A percentile compares a stretch with the other conserved stretches of the same genome.
phyloP scores from a whole-genome alignment of 2,888 invertebrate species.

The Polymixis lichenea region DNA sequence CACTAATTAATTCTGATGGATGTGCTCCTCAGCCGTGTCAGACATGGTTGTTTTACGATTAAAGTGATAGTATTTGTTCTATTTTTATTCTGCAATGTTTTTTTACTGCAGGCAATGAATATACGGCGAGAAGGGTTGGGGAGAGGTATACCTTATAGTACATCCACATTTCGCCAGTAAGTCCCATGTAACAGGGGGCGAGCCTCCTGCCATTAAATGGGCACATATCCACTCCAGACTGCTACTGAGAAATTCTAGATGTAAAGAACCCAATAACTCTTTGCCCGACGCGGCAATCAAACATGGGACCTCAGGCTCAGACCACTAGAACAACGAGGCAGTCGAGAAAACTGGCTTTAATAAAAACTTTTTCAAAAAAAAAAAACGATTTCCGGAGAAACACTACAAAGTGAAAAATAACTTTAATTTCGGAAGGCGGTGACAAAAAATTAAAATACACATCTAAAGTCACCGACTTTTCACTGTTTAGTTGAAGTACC shows the following conservation, averaged over 20 bases:
- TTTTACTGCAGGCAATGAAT: not conserved
- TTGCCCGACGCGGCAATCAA: not conserved
- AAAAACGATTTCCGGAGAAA: too few relatives aligned
- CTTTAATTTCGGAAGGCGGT: too few relatives aligned
- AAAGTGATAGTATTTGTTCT: slow-evolving; percentile 23
- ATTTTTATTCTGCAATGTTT: not conserved
- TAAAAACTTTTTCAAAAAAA: too few relatives aligned
- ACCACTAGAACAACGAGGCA: not conserved
- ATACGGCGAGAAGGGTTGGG: not conserved
- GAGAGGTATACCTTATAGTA: not conserved
- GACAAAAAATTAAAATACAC: too few relatives aligned
- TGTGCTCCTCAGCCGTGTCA: slow-evolving; percentile 54
- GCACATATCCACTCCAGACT: not conserved
- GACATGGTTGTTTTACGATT: slow-evolving; percentile 26
- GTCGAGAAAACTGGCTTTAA: too few relatives aligned
- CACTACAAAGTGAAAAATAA: too few relatives aligned
- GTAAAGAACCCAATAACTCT: not conserved
- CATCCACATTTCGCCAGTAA: not conserved
- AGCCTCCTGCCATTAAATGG: not conserved
- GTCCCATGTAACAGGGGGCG: too few relatives aligned
- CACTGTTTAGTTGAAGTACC: too few relatives aligned
- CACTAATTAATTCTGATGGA: slow-evolving; percentile 83
- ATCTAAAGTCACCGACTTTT: too few relatives aligned
- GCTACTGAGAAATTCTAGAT: not conserved
- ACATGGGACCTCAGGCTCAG: not conserved